Evolutionary conservation across 2,113 vertebrate species (phyloP), one percentile per base, ranked within the genome.

Genomic region (Electrona antarctica): DNA sequence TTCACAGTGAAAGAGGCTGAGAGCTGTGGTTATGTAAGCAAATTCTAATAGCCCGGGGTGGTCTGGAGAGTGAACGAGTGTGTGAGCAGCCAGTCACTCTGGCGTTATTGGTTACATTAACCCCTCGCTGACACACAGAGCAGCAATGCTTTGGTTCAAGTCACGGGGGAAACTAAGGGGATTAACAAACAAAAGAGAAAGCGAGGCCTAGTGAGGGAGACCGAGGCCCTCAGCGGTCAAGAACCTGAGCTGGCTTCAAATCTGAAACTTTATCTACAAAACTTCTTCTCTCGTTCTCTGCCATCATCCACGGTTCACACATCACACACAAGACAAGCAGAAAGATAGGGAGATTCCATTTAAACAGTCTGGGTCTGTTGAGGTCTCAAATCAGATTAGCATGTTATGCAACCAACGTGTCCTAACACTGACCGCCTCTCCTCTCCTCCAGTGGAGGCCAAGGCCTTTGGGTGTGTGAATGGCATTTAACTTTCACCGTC

Each of bases 361-460:
- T 41, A 41, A 69, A 61, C 64, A 79, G 75, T 51, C 61, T 54
- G 71, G 82, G 66, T 69, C 67, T 41, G 67, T 54, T 62, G 70
- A 79, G 64, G 68, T 64, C 77, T 81, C 64, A 60, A 81, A 87
- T 83, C 76, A 83, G 86, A 86, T 87, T 83, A 85, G 77, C 81
- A 57, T 48, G 67, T 88, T 88, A 87, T 62, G 78, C 68, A 86
- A 90, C 6, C 68, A 86, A 90, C 6, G 64, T 65, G 68, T 85
- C 82, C 46, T 2, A 77, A 77, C 81, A 78, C 52, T 67, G 70
- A 73, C 61, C 7, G 66, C 51, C 60, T 21, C 21, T 6, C n/a
- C n/a, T n/a, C n/a, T n/a, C 69, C 29, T 62, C 41, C 33, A 15
- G 64, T 65, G 59, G 72, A n/a, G n/a, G n/a, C n/a, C 64, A 54